Evolutionary conservation across 2,113 vertebrate genomes (phyloP), one percentile per base, ranked within the genome.

Genomic region (Xiphias gladius): DNA sequence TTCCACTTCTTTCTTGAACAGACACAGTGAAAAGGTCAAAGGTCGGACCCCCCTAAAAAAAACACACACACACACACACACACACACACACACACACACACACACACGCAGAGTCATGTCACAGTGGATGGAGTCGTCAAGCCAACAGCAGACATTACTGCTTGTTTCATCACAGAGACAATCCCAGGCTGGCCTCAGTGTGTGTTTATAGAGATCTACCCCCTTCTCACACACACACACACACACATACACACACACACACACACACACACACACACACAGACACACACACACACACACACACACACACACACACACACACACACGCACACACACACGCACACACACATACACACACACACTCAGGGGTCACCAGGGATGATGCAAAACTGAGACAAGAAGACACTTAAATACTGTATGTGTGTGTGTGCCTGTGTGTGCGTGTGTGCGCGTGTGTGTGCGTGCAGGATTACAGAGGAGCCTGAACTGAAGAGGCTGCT

Each of bases 141-240:
- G 91, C 88, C 84, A 88, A 87, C 86, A 87, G 86, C 89, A 90
- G 89, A 86, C 73, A 77, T 92, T 92, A 90, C 91, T 65, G 75
- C 77, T 83, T 88, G 86, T 91, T 92, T 92, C 91, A 92, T 92
- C 91, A 92, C 88, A 72, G 88, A 87, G 86, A 90, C 86, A 91
- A 88, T 92, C 89, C 91, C 88, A 89, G 70, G 86, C 89, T 69
- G 81, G 91, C 89, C 90, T 86, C 73, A 75, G 77, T 73, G 81
- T 64, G 75, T 87, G 77, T 88, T 69, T 88, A 72, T 78, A 75
- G 68, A 76, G 69, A 74, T 76, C 46, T 65, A 69, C 69, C 35
- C 65, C 68, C 19, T 54, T n/a, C 35, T 35, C 35, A 5, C 35
- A 5, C 35, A 5, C 35, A 52, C 67, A 32, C 68, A 52, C 28